phyloP scores from a whole-genome alignment of 2,113 vertebrate genomes.

The Micronycteris hirsuta region DNA sequence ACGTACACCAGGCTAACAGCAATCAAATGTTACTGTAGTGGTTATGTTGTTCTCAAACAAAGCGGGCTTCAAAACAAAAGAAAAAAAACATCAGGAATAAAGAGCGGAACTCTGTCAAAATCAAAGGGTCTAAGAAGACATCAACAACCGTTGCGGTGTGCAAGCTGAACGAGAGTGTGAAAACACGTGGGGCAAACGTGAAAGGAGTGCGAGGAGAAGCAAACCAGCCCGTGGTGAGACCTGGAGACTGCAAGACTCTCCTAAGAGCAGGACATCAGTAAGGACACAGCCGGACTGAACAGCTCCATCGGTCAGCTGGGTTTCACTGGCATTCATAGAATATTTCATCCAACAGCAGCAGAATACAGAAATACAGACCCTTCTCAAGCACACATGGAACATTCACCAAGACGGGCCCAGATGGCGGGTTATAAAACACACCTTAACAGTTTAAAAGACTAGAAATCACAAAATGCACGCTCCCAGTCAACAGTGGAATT shows the following conservation, averaged over 20 bases:
- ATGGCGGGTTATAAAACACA: neutral
- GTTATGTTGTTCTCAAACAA: neutral
- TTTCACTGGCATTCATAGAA: neutral
- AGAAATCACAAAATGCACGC: neutral
- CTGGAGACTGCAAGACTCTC: neutral
- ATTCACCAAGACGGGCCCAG: neutral
- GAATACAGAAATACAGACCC: neutral
- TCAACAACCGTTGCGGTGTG: neutral
- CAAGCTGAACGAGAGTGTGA: neutral
- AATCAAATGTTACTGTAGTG: neutral
- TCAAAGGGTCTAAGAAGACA: neutral
- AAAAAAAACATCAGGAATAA: neutral
- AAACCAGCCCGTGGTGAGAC: neutral
- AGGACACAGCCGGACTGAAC: neutral
- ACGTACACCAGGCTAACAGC: neutral
- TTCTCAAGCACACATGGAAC: neutral
- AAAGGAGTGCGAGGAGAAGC: neutral
- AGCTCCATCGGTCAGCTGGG: neutral
- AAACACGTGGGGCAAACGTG: neutral
- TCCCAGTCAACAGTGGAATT: neutral
- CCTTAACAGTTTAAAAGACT: neutral
- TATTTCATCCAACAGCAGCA: neutral
- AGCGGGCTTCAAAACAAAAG: neutral
- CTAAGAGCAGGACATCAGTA: neutral
- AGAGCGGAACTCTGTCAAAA: neutral